These are phyloP conservation scores for Tetrao urogallus DNA, from an alignment of 2,113 vertebrate genomes.

Conservation along the genomic window DNA sequence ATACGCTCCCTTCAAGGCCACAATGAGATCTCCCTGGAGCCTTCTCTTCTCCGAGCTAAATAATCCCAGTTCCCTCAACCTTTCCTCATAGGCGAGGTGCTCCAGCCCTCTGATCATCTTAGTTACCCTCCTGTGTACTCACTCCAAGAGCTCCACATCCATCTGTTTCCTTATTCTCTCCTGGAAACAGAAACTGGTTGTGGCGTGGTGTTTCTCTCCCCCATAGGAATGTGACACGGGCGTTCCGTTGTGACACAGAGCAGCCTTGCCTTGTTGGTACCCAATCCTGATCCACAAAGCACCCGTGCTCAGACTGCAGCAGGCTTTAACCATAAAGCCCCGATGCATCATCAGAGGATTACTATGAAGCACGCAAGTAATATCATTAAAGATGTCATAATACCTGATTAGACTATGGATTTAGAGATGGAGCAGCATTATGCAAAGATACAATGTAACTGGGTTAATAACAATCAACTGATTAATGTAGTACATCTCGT, in stretches of 20 bases:
- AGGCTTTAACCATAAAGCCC: background rate
- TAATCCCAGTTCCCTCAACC: too few species aligned
- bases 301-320: background rate
- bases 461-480: conserved; percentile 55
- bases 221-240: accelerated
- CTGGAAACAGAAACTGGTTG: accelerated
- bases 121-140: too few species aligned
- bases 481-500: background rate
- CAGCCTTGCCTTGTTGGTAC: too few species aligned
- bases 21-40: too few species aligned
- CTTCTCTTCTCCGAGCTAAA: too few species aligned
- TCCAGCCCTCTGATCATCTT: too few species aligned
- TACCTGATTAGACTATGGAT: conserved; percentile 35
- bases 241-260: background rate
- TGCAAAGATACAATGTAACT: background rate
- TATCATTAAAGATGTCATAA: background rate
- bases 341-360: background rate
- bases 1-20: too few species aligned
- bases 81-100: too few species aligned
- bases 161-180: accelerated
- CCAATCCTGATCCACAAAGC: background rate
- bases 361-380: background rate
- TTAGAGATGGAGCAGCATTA: conserved; percentile 31
- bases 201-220: background rate
- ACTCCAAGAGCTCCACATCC: too few species aligned